Conservation (phyloP, 92 coral and sea anemone species). For the Zoanthus sansibaricus region DNA sequence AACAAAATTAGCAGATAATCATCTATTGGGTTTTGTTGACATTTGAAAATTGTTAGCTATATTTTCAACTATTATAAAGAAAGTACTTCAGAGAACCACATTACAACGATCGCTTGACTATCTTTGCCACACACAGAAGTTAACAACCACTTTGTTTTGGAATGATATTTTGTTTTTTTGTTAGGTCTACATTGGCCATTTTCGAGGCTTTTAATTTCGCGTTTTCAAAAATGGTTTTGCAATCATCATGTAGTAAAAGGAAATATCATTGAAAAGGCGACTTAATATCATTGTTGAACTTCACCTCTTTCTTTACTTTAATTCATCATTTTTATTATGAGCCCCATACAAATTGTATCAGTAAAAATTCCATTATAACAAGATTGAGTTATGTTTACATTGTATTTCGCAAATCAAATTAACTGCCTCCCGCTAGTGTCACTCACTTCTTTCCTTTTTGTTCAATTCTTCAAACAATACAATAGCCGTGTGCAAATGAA, state of each 20-base stretch:
- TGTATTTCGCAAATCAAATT: slow-evolving; percentile 11
- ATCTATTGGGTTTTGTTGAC: slow-evolving; percentile 33
- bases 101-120: neutral
- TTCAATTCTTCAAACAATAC: too few species aligned
- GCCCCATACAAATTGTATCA: slow-evolving; percentile 32
- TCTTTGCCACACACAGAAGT: neutral
- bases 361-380: slow-evolving; percentile 24
- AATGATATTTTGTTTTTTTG: neutral
- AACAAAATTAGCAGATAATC: slow-evolving; percentile 35
- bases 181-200: neutral
- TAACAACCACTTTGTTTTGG: neutral
- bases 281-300: slow-evolving; percentile 37
- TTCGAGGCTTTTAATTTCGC: neutral
- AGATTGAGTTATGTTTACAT: slow-evolving; percentile 31
- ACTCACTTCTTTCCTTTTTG: neutral
- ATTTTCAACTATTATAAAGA: neutral
- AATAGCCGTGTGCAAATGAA: too few species aligned
- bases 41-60: slow-evolving; percentile 31
- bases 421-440: neutral
- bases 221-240: neutral
- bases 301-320: slow-evolving; percentile 20
- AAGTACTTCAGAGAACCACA: neutral
- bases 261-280: slow-evolving; percentile 45
- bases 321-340: slow-evolving; percentile 16
- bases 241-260: slow-evolving; percentile 35